Base-by-base conservation (phyloP, 2,113 vertebrate genomes). In the Machaerirhynchus nigripectus region DNA sequence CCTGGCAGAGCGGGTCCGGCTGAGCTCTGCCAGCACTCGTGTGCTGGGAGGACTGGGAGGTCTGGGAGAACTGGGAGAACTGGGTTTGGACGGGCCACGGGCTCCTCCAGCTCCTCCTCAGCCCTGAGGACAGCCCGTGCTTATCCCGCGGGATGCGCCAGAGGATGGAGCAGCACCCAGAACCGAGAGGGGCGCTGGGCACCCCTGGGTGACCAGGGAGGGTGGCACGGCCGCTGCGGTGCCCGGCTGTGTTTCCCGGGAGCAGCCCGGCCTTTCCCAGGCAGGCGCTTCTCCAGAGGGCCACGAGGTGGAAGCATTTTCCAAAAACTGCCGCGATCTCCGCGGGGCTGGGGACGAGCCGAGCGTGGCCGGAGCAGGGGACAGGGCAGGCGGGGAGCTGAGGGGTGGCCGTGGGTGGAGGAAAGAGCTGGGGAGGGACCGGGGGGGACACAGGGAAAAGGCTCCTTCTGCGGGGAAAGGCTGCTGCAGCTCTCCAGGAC, bases 221-320 rank as follows among this genome's bases (percentile, higher is more conserved):
- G 55, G 17, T 26, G 76, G 11, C 55, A 3, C 2, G 15, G 68
- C 12, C 22, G 11, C 4, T 6, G 6, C 5, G 2, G 57, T 6
- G 46, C 27, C 52, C 1, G 4, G 22, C 50, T 1, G 73, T 8
- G 26, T 1, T 17, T 9, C 2, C 2, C 0, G 8, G 53, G 15
- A 24, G 23, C 87, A n/a, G 31, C 49, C n/a, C 30, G 59, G 71
- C 49, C 9, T 15, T 16, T 71, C 75, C 46, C 82, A 18, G 39
- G 12, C 73, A 6, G 76, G 5, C 71, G 7, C 26, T 85, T 57
- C 87, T 81, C 11, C 90, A 3, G 27, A 71, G 52, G 9, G 17
- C 96, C 96, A 59, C 95, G 76, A 90, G 96, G 80, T 95, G 97
- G 95, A 86, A 89, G 95, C 94, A 94, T 96, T 92, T 89, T 76